Base-by-base conservation (phyloP, 2,797 vertebrate species). In the Anomalospiza imberbis region DNA sequence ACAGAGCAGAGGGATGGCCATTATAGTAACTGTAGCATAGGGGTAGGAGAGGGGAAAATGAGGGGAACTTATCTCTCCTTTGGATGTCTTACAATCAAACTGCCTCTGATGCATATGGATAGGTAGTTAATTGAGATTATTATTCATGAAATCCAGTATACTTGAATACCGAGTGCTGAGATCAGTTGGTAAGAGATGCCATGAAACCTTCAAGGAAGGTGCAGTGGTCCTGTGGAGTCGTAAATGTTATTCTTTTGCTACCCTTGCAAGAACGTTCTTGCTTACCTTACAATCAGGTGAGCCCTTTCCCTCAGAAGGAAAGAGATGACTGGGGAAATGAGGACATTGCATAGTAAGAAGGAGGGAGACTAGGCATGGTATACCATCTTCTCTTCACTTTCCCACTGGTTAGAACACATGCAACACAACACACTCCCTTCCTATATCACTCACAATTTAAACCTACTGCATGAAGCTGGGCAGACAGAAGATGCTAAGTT, bases 251-350 rank as follows among this genome's bases (percentile, higher is more conserved):
- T 22, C 29, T 78, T 75, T 17, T 9, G 13, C 47, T 72, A 32
- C 14, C 11, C 20, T 48, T 42, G 20, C 25, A 65, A 42, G 42
- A 48, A 34, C 0, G 0, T 42, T 57, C 34, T 34, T 73, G 17
- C 42, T 57, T 5, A 51, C 5, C 6, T 19, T 62, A 40, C 21
- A 63, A 60, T 10, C 2, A 36, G 20, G 5, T n/a, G 13, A 78
- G 13, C 7, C 5, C 15, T 70, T 71, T 67, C 22, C 28, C 62
- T 70, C n/a, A 25, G 45, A 84, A 47, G 15, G 8, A 38, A 80
- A 42, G 12, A 24, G 18, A 21, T 42, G 4, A 7, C 0, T 62
- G 29, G 26, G 44, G 24, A 60, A 80, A 72, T 20, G 5, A 81
- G 29, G 28, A 51, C 9, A 36, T 10, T 45, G 11, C 19, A 55